Base-by-base conservation (phyloP, 2,888 invertebrate species). In the Zootermopsis nevadensis region DNA sequence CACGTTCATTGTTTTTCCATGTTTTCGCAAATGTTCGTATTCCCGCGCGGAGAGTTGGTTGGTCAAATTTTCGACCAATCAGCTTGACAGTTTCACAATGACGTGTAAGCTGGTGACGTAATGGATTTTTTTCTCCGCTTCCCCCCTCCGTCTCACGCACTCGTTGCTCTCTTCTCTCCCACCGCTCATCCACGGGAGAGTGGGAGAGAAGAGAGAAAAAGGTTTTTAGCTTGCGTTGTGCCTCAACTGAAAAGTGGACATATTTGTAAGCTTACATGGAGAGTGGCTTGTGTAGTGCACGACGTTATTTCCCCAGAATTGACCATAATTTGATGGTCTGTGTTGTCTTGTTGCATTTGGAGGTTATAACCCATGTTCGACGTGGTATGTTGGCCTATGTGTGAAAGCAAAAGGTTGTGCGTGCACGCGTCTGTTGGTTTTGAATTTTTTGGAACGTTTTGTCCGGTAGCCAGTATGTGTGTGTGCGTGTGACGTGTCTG, bases 101-200 rank as follows among this genome's bases (percentile, higher is more conserved):
- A 82, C 82, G 82, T 76, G 76, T 76, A 33, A 33, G 67, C n/a
- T 60, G 35, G n/a, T 82, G 82, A 82, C 82, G 82, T 82, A 76
- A 82, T 53, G 4, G n/a, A 31, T 55, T 2, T 66, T 35, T 35
- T 60, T 66, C 48, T 55, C 22, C 22, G 60, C 60, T 81, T 19
- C n/a, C 55, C 67, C 74, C 55, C 38, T 55, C 19, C 66, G 12
- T 24, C 33, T 38, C 53, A 55, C 74, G 76, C 55, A 55, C 38
- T 82, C 55, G 19, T 82, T 35, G 31, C 72, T 69, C 74, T 74
- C 53, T 74, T 82, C 74, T 82, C 82, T 74, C 74, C 74, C 82
- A 74, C 82, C 76, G n/a, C 53, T 66, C 60, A 22, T 19, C 19
- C 1, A 38, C 24, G 67, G 19, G 55, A 60, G 81, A n/a, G 82